phyloP scores from a whole-genome alignment of 1,140 invertebrate genomes.

The Listronotus oregonensis region DNA sequence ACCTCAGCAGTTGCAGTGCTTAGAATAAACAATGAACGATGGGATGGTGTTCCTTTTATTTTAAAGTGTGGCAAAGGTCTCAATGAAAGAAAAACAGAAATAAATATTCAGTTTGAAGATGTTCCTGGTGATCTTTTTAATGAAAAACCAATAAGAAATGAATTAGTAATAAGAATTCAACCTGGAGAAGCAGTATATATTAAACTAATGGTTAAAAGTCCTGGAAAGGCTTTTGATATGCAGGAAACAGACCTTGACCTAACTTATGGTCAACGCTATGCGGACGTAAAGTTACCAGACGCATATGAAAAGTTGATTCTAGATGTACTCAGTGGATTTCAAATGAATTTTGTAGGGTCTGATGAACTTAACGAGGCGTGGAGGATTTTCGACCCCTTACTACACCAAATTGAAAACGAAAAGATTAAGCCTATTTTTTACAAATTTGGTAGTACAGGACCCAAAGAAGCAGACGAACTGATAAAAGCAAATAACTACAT shows the following conservation, averaged over 20 bases:
- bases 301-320: slow-evolving; percentile 97
- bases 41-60: slow-evolving; percentile 99
- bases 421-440: slow-evolving; percentile 83
- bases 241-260: slow-evolving; percentile 98
- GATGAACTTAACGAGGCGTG: slow-evolving; percentile 97
- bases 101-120: slow-evolving; percentile 88
- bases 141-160: slow-evolving; percentile 90
- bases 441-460: slow-evolving; percentile 86
- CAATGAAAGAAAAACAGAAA: slow-evolving; percentile 98
- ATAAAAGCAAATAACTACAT: slow-evolving; percentile 81
- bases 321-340: slow-evolving; percentile 96
- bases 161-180: slow-evolving; percentile 97
- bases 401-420: slow-evolving; percentile 86
- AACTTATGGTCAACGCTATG: slow-evolving; percentile 91
- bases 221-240: slow-evolving; percentile 95
- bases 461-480: slow-evolving; percentile 85
- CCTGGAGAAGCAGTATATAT: slow-evolving; percentile 98
- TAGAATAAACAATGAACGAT: slow-evolving; percentile 95
- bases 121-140: slow-evolving; percentile 96
- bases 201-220: slow-evolving; percentile 98
- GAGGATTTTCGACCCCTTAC: slow-evolving; percentile 96
- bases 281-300: slow-evolving; percentile 88
- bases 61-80: slow-evolving; percentile 96
- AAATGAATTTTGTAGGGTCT: slow-evolving; percentile 97
- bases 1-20: slow-evolving; percentile 89